A percentile compares a stretch with the other conserved stretches of the same genome.
These are phyloP conservation scores for Trichogramma evanescens DNA, from an alignment of 2,888 invertebrate species.

Conservation along the genomic window DNA sequence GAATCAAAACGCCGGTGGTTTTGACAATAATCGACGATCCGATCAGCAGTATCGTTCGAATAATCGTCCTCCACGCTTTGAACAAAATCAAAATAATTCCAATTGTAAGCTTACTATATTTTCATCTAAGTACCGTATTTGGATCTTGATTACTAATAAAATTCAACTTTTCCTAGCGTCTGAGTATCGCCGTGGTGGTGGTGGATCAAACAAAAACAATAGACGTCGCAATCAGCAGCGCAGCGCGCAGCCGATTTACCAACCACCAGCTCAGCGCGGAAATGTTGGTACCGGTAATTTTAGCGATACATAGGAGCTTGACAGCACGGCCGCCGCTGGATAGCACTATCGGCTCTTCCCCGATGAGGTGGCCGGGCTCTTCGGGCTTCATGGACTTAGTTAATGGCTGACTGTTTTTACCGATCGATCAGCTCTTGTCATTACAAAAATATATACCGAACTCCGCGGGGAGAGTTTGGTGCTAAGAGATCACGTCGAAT, in stretches of 20 bases:
- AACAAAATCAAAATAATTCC: constrained; percentile 36
- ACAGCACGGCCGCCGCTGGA: neutral
- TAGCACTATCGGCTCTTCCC: neutral
- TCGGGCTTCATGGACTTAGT: neutral
- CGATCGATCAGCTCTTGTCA: no score
- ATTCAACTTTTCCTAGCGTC: constrained; percentile 26
- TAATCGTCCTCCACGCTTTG: constrained; percentile 37
- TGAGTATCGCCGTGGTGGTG: constrained; percentile 39
- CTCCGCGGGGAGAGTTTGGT: no score
- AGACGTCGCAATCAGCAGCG: constrained; percentile 39
- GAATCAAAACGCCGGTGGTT: constrained; percentile 27
- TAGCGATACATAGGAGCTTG: neutral
- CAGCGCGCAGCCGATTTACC: constrained; percentile 42
- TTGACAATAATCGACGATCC: constrained; percentile 29
- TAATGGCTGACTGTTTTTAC: neutral
- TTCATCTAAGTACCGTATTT: no score
- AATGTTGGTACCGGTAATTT: neutral
- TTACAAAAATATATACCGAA: no score
- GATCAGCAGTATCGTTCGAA: constrained; percentile 30
- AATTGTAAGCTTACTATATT: constrained; percentile 26
- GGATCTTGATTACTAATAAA: neutral
- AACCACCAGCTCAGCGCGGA: constrained; percentile 45
- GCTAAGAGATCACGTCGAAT: no score
- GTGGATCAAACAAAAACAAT: constrained; percentile 28
- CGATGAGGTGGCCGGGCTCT: neutral